These are phyloP conservation scores for Corythornis madagascariensis DNA, from an alignment of 2,113 vertebrate genomes.

Conservation along the genomic window DNA sequence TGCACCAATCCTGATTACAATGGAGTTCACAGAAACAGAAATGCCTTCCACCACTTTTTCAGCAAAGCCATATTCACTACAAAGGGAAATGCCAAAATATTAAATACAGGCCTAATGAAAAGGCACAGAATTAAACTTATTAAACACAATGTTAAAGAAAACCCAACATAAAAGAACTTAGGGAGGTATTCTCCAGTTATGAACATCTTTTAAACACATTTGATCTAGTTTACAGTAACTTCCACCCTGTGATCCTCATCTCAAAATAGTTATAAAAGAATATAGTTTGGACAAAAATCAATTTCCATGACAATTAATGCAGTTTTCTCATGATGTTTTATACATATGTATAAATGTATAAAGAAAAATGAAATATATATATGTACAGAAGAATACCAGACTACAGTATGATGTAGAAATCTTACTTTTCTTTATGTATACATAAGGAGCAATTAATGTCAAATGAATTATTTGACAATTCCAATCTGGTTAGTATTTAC, in stretches of 20 bases:
- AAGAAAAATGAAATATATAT: background rate
- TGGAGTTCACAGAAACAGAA: conserved; percentile 96
- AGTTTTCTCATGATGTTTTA: background rate
- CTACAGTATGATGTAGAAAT: background rate
- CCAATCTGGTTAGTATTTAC: background rate
- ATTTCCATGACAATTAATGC: background rate
- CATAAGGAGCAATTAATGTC: background rate
- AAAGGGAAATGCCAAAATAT: conserved; percentile 57
- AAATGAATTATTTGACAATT: background rate
- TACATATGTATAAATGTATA: background rate
- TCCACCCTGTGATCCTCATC: background rate
- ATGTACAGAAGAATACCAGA: background rate
- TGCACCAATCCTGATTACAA: conserved; percentile 93
- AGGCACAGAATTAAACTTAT: background rate
- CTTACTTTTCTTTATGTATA: background rate
- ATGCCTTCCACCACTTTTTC: conserved; percentile 99
- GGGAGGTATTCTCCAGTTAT: background rate
- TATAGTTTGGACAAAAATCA: background rate
- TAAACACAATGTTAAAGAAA: background rate
- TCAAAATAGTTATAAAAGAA: background rate
- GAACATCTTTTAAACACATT: background rate
- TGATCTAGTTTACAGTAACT: background rate
- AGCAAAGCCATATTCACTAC: conserved; percentile 97
- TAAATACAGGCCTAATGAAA: background rate
- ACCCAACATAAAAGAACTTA: background rate